These are phyloP conservation scores for Etheostoma perlongum DNA, from an alignment of 2,797 vertebrate genomes.

Conservation along the genomic window DNA sequence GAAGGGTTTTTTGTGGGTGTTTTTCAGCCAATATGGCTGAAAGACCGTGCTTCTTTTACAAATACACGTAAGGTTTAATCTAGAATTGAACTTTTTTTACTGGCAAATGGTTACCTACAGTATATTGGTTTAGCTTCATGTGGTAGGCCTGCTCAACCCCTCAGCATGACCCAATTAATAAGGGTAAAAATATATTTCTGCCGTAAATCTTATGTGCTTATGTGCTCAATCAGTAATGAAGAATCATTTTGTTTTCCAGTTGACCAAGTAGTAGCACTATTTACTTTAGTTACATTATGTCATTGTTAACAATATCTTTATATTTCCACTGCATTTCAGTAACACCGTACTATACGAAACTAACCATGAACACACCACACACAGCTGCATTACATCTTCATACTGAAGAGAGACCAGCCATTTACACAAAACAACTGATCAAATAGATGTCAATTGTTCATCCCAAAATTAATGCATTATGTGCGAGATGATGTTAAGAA, in stretches of 20 bases:
- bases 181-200: background rate
- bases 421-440: background rate
- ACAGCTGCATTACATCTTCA: background rate
- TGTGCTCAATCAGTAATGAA: background rate
- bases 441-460: background rate
- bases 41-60: background rate
- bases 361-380: conserved; percentile 10
- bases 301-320: background rate
- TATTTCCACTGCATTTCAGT: background rate
- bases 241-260: background rate
- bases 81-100: background rate
- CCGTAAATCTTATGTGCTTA: background rate
- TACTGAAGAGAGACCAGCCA: background rate
- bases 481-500: background rate
- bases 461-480: background rate
- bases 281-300: background rate
- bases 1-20: background rate
- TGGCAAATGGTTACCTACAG: background rate
- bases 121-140: background rate
- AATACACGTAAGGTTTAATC: background rate
- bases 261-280: background rate
- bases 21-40: background rate
- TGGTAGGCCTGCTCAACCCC: background rate
- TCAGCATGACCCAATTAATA: background rate
- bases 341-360: background rate